Evolutionary conservation across 2,888 invertebrate genomes (phyloP), one percentile per base, ranked within the genome.

Genomic region (Xylota sylvarum): DNA sequence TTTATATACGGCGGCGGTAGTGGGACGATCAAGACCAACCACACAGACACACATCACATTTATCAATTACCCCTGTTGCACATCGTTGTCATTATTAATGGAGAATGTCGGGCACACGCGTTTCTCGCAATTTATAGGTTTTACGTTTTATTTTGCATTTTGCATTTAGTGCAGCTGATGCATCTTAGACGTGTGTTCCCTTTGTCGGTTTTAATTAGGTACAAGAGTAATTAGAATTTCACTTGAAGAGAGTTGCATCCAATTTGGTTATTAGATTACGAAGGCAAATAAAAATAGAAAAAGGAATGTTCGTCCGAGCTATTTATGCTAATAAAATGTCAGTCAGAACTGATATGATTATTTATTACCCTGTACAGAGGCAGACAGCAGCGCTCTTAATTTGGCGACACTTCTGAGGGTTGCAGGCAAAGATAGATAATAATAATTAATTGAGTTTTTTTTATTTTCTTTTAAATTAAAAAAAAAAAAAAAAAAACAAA

Each of bases 251-350:
- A 14, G 4, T 46, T 78, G 4, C n/a, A 62, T 46, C 62, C 27
- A 62, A 62, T 23, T 43, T 46, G 19, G 50, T 23, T 50, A 19
- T 50, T 50, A 23, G 5, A 50, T 50, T 23, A 62, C 73, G 23
- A 78, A 50, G 60, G 17, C 19, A 52, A 67, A 67, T 50, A 14
- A 12, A 60, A 52, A 60, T 52, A 52, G 62, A 43, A 32, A 65
- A 65, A 50, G 50, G 50, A 67, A 37, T 60, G 56, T 58, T 72
- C 37, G 40, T 17, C 35, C n/a, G 14, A 58, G 30, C 48, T 67
- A 27, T 60, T 79, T 84, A 84, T 79, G 84, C 69, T 84, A 79
- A 84, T 84, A 23, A 69, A 50, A 50, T 50, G 79, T 64, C 84
- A 84, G 30, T 79, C 73, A 73, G 48, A 46, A 40, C 43, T 64